Base-by-base conservation (phyloP, 2,888 invertebrate genomes). In the Busseola fusca region DNA sequence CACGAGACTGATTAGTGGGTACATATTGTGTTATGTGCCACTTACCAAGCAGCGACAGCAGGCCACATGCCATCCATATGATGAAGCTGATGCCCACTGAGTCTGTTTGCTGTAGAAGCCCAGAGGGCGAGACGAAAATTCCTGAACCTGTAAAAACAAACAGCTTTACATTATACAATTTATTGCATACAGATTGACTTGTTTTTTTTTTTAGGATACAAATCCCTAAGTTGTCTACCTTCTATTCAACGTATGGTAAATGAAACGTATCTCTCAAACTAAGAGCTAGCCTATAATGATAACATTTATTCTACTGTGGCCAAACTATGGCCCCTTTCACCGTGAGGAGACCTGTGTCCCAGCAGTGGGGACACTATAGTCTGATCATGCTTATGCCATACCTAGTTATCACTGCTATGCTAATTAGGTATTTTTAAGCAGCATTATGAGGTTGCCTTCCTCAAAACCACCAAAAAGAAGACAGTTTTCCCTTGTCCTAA, bases 41-140 rank as follows among this genome's bases (percentile, higher is more conserved):
- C 96, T 96, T 96, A 98, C 98, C 98, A 92, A 98, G 96, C 92
- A 98, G 96, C 84, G 98, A 98, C 91, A 99, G 97, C 91, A 98
- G 94, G 88, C 99, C 99, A 95, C 99, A 99, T 89, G 98, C 97
- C 96, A 98, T 97, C 99, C 99, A 99, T 91, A 99, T 97, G 92
- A 99, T 96, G 96, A 99, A 98, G 96, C 98, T 98, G 95, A 98
- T 97, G 94, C 98, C 99, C 94, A 99, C 98, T 92, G 99, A 99
- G 94, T 98, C 98, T 89, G 98, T 98, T 94, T 98, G 97, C 95
- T 97, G 97, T 93, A 99, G 96, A 92, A 99, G 97, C 95, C 98
- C 98, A 95, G 98, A 98, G 93, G 99, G 99, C 96, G 99, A 99
- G 95, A 99, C 98, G 97, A 99, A 99, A 95, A 99, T 99, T 96